Evolutionary conservation across 2,888 invertebrate genomes (phyloP).

Genomic region (Hyposoter didymator): DNA sequence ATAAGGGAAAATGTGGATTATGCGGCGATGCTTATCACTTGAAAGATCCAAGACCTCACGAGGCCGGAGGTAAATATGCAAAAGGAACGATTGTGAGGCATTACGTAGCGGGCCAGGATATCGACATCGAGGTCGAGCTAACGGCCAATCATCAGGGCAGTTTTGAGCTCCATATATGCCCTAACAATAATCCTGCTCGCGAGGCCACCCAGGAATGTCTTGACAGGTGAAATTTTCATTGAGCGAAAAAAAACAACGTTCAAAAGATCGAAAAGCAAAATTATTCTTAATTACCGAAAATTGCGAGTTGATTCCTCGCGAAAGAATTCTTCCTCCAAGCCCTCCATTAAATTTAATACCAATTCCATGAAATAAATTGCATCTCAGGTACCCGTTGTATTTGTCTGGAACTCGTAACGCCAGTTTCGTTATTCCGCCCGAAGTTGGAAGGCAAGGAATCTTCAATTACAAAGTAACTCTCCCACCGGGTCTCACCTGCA

Average conservation of each 20-base stretch:
- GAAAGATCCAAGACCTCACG: constrained; percentile 91
- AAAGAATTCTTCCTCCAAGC: not conserved
- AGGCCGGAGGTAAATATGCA: constrained; percentile 94
- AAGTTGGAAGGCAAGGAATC: constrained; percentile 87
- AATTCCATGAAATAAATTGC: not conserved
- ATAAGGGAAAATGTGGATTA: constrained; percentile 93
- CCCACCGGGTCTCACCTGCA: constrained; percentile 93
- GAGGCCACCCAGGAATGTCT: constrained; percentile 94
- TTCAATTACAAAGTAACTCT: constrained; percentile 91
- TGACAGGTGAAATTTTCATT: constrained; percentile 86
- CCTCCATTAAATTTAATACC: not conserved
- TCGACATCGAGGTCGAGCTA: constrained; percentile 93
- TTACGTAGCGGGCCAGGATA: constrained; percentile 93
- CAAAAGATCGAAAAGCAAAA: not conserved
- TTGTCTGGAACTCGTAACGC: constrained; percentile 90
- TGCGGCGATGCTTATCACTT: constrained; percentile 95
- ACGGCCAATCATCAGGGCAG: constrained; percentile 96
- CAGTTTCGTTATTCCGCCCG: constrained; percentile 89
- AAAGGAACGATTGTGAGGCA: constrained; percentile 93
- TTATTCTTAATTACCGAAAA: not conserved
- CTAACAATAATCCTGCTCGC: constrained; percentile 91
- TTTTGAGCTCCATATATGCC: constrained; percentile 94
- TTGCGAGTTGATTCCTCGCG: not conserved
- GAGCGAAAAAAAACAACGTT: not conserved
- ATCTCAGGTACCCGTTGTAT: constrained; percentile 88